A percentile compares a stretch with the other conserved stretches of the same genome.
phyloP scores from a whole-genome alignment of 2,113 vertebrate genomes.

The Cathartes aura region DNA sequence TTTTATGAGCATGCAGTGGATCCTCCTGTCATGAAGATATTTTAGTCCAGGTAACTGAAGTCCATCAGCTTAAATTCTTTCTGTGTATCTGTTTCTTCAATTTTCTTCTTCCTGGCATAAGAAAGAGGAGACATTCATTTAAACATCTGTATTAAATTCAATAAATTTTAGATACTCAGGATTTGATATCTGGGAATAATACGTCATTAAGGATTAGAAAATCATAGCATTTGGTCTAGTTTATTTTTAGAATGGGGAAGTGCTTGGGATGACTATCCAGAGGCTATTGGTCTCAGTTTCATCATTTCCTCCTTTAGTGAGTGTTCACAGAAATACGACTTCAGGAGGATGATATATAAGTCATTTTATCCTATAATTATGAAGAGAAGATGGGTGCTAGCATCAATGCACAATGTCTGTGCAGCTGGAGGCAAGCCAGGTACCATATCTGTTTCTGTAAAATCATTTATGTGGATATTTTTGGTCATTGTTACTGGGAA shows the following conservation, averaged over 20 bases:
- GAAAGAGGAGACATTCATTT: not conserved
- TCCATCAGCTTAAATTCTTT: not conserved
- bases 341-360: not conserved
- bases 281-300: not conserved
- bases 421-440: not conserved
- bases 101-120: not conserved
- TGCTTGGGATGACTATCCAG: not conserved
- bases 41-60: not conserved
- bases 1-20: not conserved
- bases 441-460: not conserved
- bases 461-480: not conserved
- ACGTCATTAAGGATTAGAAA: not conserved
- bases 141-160: not conserved
- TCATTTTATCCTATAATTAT: constrained; percentile 4
- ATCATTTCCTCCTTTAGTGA: not conserved
- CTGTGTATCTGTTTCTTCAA: not conserved
- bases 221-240: not conserved
- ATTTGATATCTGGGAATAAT: not conserved
- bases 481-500: not conserved
- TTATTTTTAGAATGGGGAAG: constrained; percentile 35
- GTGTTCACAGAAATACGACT: not conserved
- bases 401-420: not conserved
- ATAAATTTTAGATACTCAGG: not conserved
- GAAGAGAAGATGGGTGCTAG: not conserved
- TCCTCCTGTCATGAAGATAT: not conserved